Evolutionary conservation across 2,888 invertebrate species (phyloP).

Genomic region (Hyalella azteca): DNA sequence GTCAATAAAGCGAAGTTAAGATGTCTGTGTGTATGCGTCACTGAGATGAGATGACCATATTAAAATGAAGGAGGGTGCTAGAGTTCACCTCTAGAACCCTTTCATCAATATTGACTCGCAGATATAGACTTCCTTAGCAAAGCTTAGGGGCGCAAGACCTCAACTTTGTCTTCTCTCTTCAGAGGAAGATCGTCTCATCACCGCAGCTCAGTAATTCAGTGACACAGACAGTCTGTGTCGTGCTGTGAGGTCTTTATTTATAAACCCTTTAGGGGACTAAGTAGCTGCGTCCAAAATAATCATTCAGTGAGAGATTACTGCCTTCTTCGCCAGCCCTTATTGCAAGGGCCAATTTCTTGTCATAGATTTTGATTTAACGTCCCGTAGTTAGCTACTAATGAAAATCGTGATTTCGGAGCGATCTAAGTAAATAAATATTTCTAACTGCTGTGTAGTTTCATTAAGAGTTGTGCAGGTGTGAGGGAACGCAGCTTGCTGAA

Average conservation of each 20-base stretch:
- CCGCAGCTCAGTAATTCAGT: conserved; percentile 12
- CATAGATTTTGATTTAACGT: too few species aligned
- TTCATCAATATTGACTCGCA: conserved; percentile 28
- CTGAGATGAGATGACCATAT: conserved; percentile 26
- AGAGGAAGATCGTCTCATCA: not conserved
- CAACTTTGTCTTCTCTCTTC: conserved; percentile 9
- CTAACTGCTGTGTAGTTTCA: too few species aligned
- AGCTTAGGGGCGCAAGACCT: conserved; percentile 5
- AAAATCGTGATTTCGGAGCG: too few species aligned
- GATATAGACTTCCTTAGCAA: conserved; percentile 3
- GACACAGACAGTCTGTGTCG: not conserved
- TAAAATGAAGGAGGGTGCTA: conserved; percentile 30
- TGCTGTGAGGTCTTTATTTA: not conserved
- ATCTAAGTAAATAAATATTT: too few species aligned
- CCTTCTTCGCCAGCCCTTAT: too few species aligned
- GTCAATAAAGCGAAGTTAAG: conserved; percentile 23
- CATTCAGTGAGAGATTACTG: too few species aligned
- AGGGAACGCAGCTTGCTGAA: too few species aligned
- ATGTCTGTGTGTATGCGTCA: conserved; percentile 8
- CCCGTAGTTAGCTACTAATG: too few species aligned
- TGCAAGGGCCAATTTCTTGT: too few species aligned
- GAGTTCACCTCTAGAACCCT: conserved; percentile 27
- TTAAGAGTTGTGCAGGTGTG: too few species aligned
- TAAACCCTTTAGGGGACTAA: not conserved
- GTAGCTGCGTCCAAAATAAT: not conserved